Evolutionary conservation across 2,888 invertebrate species (phyloP), one percentile per base, ranked within the genome.

Genomic region (Pollenia amentaria): DNA sequence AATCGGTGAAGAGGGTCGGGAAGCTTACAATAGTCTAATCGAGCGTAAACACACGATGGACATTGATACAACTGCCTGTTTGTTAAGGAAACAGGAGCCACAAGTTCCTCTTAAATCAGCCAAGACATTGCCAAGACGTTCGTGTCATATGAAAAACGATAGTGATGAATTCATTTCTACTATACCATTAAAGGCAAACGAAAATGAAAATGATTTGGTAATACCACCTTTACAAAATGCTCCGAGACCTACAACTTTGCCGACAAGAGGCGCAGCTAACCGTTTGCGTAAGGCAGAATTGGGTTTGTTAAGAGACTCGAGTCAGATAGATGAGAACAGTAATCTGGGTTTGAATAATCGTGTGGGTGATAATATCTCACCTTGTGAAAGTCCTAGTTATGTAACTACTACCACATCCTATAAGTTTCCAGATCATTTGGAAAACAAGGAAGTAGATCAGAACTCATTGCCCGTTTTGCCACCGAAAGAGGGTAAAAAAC

Each of bases 1-100:
- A 42, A 95, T 98, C 90, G 97, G 97, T 18, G 96, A 97, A 90
- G 98, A 98, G 93, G 97, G 98, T 65, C 98, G 97, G 92, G 96
- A 97, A 91, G 99, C 98, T 0, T 99, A 99, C 94, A 97, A 97
- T 91, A 96, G 97, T 90, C 94, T 99, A 73, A 98, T 99, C 77
- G 98, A 98, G 92, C 95, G 96, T 88, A 95, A 96, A 62, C 93
- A 94, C 0, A 92, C 89, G 8, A 80, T 89, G 82, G 89, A 90
- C 69, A 87, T 90, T 51, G 90, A 89, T 75, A 90, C 92, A 10
- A 91, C 89, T 0, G 90, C 89, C 2, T 93, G 80, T 3, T 84
- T 92, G 70, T 88, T 93, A 21, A 91, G 92, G 3, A 91, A 91
- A 83, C 89, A 92, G 88, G 92, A 93, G 72, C 90, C 92, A 1